A percentile compares a stretch with the other conserved stretches of the same genome.
Conservation (phyloP, 2,797 vertebrate species). For the Heterohyrax brucei region DNA sequence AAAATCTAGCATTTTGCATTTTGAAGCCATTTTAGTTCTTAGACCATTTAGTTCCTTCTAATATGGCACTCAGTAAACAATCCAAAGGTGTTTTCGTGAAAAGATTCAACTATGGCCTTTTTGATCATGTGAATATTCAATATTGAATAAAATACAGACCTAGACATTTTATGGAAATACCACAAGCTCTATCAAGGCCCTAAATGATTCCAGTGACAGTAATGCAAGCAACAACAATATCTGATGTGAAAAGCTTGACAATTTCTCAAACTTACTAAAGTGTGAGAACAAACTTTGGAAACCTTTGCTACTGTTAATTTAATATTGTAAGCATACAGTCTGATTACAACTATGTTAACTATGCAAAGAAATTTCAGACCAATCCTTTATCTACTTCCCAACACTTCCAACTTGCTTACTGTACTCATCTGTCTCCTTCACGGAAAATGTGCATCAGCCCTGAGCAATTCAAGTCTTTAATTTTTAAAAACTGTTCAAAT, state of each 20-base stretch:
- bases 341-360: neutral
- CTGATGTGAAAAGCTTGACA: neutral
- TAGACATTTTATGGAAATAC: neutral
- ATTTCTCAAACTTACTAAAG: slow-evolving; percentile 18
- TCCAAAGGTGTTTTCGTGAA: neutral
- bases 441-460: neutral
- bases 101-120: neutral
- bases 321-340: neutral
- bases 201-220: neutral
- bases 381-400: neutral
- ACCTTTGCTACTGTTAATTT: neutral
- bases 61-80: neutral
- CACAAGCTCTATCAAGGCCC: neutral
- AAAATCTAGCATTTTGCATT: slow-evolving; percentile 12
- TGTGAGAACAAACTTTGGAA: neutral
- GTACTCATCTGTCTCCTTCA: neutral
- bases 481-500: neutral
- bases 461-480: neutral
- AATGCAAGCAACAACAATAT: neutral
- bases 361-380: slow-evolving; percentile 14
- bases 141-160: neutral
- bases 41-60: slow-evolving; percentile 36
- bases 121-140: neutral
- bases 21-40: neutral
- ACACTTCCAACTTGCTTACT: neutral